Base-by-base conservation (phyloP, 1,140 invertebrate species). In the Bombus superbus region DNA sequence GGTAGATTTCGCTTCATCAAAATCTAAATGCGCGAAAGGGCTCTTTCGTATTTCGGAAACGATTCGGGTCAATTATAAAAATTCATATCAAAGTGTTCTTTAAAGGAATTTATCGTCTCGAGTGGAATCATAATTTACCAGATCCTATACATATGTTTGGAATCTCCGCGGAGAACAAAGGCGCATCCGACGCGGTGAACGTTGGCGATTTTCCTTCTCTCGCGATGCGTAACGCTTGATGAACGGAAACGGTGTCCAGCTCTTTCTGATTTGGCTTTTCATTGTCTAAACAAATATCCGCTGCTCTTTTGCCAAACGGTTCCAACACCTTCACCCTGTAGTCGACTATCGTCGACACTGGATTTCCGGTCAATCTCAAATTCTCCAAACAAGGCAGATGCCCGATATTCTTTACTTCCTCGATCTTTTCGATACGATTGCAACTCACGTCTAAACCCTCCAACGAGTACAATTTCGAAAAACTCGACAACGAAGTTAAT, bases 291-390 rank as follows among this genome's bases (percentile, higher is more conserved):
- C 96, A 97, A 68, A 98, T 96, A 88, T 98, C 97, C 59, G 96
- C 94, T 84, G 97, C 97, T 73, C 98, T 96, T 66, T 96, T 96
- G 71, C 97, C 97, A 92, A 99, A 98, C 79, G 97, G 96, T 89
- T 98, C 97, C 77, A 99, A 95, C 0, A 99, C 97, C 93, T 98
- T 98, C 1, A 98, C 97, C 92, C 99, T 96, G 94, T 99, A 99
- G 95, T 99, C 99, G 88, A 98, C 96, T 62, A 97, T 96, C 8
- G 97, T 97, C 0, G 98, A 98, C 0, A 99, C 97, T 62, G 98
- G 98, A 96, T 99, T 99, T 1, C 98, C 98, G 28, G 97, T 98
- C 28, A 99, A 95, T 90, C 97, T 96, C 13, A 99, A 94, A 93
- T 97, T 96, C 92, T 99, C 98, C 76, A 99, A 95, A 93, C 98